A percentile compares a stretch with the other conserved stretches of the same genome.
Evolutionary conservation across 2,113 vertebrate species (phyloP).

Genomic region (Sminthopsis crassicaudata): DNA sequence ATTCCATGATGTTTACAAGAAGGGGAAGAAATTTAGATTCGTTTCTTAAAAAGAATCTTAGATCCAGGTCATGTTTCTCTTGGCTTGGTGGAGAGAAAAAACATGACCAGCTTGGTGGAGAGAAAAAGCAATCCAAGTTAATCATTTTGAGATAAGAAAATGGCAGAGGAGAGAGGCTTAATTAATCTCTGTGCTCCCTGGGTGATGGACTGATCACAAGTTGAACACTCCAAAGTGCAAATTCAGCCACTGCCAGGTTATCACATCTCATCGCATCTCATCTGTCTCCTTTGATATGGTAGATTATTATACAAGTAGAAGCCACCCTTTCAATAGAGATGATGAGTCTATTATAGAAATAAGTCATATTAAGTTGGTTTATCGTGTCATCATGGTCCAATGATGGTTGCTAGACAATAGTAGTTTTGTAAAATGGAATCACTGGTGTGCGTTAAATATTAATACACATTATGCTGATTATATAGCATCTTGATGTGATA

Average conservation of each 20-base stretch:
- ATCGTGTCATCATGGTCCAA: background rate
- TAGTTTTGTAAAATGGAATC: background rate
- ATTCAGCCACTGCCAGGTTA: slow-evolving; percentile 50
- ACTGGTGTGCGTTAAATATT: slow-evolving; percentile 10
- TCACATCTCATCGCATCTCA: slow-evolving; percentile 1
- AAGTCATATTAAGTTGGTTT: slow-evolving; percentile 15
- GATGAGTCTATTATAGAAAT: slow-evolving; percentile 34
- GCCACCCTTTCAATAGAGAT: background rate
- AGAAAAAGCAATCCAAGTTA: slow-evolving; percentile 41
- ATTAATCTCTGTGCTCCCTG: slow-evolving; percentile 35
- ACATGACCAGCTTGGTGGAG: background rate
- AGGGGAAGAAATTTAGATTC: slow-evolving; percentile 12
- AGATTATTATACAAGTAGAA: slow-evolving; percentile 10
- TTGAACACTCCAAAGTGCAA: slow-evolving; percentile 48
- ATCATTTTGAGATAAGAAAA: slow-evolving; percentile 50
- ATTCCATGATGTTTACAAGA: background rate
- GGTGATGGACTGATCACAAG: slow-evolving; percentile 61
- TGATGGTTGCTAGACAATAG: slow-evolving; percentile 17
- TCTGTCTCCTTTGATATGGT: slow-evolving; percentile 19
- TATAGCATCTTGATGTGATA: background rate
- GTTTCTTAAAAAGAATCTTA: slow-evolving; percentile 24
- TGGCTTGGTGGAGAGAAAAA: background rate
- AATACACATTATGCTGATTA: background rate
- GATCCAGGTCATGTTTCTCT: background rate
- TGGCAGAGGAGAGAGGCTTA: slow-evolving; percentile 50